phyloP scores from a whole-genome alignment of 2,888 invertebrate genomes.

The Lepas anatifera region DNA sequence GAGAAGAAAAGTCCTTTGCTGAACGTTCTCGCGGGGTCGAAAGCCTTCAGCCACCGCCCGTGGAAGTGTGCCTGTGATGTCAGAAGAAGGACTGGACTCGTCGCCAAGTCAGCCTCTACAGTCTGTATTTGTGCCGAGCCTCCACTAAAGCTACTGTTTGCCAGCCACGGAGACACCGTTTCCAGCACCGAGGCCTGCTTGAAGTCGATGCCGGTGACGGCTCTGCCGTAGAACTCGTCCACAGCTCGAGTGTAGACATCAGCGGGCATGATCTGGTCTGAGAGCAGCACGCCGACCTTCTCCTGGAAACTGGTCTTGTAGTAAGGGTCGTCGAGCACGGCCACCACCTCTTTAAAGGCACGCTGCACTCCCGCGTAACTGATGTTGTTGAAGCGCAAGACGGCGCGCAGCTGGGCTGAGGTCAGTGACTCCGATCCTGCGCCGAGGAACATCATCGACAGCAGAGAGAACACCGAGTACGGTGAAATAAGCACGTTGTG shows the following conservation, averaged over 20 bases:
- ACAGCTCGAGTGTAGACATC: conserved; percentile 27
- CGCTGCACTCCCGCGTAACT: conserved; percentile 26
- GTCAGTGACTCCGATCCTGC: conserved; percentile 28
- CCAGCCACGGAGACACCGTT: conserved; percentile 22
- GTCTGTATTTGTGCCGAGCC: too few relatives aligned
- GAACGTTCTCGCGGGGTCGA: conserved; percentile 29
- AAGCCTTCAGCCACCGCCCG: conserved; percentile 29
- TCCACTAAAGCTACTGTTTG: conserved; percentile 21
- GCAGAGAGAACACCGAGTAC: conserved; percentile 28
- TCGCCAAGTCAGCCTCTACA: conserved; percentile 26
- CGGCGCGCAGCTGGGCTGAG: conserved; percentile 27
- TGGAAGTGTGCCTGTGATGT: conserved; percentile 28
- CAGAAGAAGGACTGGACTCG: conserved; percentile 28
- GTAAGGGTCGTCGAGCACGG: conserved; percentile 23
- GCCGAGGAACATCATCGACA: conserved; percentile 30
- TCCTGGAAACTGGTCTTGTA: conserved; percentile 22
- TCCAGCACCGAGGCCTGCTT: conserved; percentile 24
- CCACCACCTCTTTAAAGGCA: conserved; percentile 27
- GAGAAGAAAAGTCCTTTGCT: conserved; percentile 29
- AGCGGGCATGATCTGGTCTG: conserved; percentile 26
- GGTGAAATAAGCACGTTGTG: conserved; percentile 19
- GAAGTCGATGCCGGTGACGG: conserved; percentile 29
- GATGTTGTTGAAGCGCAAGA: conserved; percentile 28
- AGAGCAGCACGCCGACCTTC: conserved; percentile 24
- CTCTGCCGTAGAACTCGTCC: conserved; percentile 28